These are phyloP conservation scores for Drosophila falleni DNA, from an alignment of 2,888 invertebrate genomes.

Conservation along the genomic window DNA sequence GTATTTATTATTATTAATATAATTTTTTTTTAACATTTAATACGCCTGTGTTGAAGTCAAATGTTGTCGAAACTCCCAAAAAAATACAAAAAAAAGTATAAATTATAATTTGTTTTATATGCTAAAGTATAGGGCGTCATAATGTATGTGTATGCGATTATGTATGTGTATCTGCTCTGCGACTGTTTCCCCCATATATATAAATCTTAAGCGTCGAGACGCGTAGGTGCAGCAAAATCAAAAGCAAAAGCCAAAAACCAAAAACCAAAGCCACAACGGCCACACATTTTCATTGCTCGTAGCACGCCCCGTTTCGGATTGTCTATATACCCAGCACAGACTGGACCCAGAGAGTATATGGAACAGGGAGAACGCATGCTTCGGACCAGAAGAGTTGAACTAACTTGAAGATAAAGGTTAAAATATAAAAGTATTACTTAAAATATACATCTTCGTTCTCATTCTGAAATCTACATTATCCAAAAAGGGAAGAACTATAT, in stretches of 20 bases:
- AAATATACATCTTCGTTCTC: not conserved
- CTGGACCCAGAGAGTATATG: not conserved
- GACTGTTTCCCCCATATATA: conserved; percentile 34
- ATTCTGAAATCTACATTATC: too few relatives aligned
- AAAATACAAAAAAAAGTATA: conserved; percentile 40
- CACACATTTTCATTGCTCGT: conserved; percentile 68
- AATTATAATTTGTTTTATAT: conserved; percentile 74
- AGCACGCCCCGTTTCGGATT: conserved; percentile 67
- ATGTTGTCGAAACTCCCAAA: conserved; percentile 24
- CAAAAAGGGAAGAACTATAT: too few relatives aligned
- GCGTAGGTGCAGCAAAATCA: conserved; percentile 73
- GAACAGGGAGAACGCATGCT: not conserved
- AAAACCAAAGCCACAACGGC: conserved; percentile 53
- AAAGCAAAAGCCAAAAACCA: conserved; percentile 42
- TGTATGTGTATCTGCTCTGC: conserved; percentile 6
- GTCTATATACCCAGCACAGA: conserved; percentile 29
- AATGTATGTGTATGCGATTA: conserved; percentile 20
- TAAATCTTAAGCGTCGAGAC: conserved; percentile 58
- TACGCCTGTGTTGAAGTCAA: conserved; percentile 35
- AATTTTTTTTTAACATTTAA: conserved; percentile 34
- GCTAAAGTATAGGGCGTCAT: conserved; percentile 60
- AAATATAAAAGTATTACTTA: not conserved
- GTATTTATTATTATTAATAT: conserved; percentile 53
- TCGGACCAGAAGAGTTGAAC: not conserved
- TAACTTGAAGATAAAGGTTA: not conserved